Conservation (phyloP, 2,888 invertebrate genomes). For the Tanaodytes sp. region DNA sequence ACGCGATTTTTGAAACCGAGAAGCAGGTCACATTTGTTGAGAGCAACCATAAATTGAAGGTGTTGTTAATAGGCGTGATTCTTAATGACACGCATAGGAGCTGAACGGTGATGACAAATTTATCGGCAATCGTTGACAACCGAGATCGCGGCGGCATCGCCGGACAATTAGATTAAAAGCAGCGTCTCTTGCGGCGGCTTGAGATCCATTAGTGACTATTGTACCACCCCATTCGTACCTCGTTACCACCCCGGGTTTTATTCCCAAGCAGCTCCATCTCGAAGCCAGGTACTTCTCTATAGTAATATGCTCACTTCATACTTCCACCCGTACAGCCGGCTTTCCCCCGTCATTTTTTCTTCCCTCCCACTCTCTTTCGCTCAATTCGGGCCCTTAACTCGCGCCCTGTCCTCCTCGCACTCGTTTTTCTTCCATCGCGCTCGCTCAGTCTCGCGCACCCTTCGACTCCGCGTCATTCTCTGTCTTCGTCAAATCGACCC, state of each 20-base stretch:
- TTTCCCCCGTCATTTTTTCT: constrained; percentile 33
- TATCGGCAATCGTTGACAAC: constrained; percentile 52
- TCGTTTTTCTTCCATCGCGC: constrained; percentile 32
- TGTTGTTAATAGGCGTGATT: constrained; percentile 24
- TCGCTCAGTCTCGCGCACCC: constrained; percentile 9
- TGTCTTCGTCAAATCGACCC: constrained; percentile 23
- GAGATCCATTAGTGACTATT: constrained; percentile 74
- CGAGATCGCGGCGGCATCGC: constrained; percentile 61
- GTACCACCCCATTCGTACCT: constrained; percentile 72
- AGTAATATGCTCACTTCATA: constrained; percentile 74
- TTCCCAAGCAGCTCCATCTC: constrained; percentile 64
- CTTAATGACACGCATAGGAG: constrained; percentile 33
- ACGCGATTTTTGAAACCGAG: no score
- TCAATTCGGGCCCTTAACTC: not conserved
- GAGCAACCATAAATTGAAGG: no score
- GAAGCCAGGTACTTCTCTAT: constrained; percentile 73
- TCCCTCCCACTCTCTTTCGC: constrained; percentile 24
- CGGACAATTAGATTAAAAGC: constrained; percentile 74
- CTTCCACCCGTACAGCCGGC: constrained; percentile 61
- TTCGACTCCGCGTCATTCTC: not conserved
- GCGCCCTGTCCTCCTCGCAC: constrained; percentile 19
- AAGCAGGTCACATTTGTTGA: no score
- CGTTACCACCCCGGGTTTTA: constrained; percentile 63
- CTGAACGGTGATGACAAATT: constrained; percentile 37
- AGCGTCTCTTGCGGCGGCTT: constrained; percentile 73